Percentiles rank a stretch among this genome's conserved stretches.
Evolutionary conservation across 1,140 invertebrate genomes (phyloP).

Genomic region (Scaptomyza graminum): DNA sequence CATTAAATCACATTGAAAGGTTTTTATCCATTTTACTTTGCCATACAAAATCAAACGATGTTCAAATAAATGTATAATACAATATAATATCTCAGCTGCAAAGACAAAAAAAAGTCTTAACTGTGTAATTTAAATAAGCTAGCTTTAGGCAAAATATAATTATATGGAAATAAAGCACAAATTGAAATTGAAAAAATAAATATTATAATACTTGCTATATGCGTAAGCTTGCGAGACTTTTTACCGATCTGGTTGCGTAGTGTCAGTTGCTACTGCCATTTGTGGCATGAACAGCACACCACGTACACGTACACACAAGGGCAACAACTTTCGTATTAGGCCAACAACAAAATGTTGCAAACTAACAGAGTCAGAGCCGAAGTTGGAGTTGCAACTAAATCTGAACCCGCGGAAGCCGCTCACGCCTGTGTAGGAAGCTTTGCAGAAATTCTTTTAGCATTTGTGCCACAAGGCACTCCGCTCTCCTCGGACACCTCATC

Average conservation of each 20-base stretch:
- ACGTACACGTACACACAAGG: constrained; percentile 74
- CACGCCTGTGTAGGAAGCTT: constrained; percentile 68
- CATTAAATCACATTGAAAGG: too few relatives aligned
- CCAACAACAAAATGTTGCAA: constrained; percentile 55
- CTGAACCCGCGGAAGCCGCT: constrained; percentile 42
- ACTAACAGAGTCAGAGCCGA: constrained; percentile 39
- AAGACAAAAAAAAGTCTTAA: too few relatives aligned
- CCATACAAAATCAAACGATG: too few relatives aligned
- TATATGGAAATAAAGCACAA: too few relatives aligned
- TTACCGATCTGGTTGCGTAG: constrained; percentile 22
- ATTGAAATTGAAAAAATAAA: too few relatives aligned
- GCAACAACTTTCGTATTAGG: constrained; percentile 83
- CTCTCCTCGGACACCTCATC: background rate
- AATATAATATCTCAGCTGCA: too few relatives aligned
- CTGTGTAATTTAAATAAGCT: too few relatives aligned
- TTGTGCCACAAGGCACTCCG: constrained; percentile 48
- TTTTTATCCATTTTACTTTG: too few relatives aligned
- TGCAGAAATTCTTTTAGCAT: constrained; percentile 65
- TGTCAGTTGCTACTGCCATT: constrained; percentile 67
- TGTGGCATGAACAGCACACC: constrained; percentile 63
- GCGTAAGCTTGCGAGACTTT: background rate
- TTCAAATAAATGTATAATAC: too few relatives aligned
- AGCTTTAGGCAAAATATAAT: too few relatives aligned
- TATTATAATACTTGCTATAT: background rate
- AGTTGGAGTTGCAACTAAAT: constrained; percentile 52